phyloP scores from a whole-genome alignment of 1,140 invertebrate genomes.

The Diuraphis noxia region DNA sequence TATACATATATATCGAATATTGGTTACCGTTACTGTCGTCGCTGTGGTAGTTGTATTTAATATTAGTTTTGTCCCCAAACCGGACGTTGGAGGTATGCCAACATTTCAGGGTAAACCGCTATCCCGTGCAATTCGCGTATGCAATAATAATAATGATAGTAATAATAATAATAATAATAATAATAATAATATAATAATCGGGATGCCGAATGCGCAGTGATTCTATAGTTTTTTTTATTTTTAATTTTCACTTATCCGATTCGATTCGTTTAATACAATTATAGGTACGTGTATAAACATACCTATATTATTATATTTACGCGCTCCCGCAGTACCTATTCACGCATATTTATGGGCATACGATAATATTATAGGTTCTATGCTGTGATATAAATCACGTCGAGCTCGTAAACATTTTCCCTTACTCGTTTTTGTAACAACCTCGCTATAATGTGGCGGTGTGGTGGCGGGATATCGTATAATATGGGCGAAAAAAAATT shows the following conservation, averaged over 20 bases:
- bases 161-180: not conserved
- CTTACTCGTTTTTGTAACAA: not conserved
- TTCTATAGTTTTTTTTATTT: not conserved
- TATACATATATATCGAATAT: not conserved
- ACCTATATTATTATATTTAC: not conserved
- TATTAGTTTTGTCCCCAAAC: not conserved
- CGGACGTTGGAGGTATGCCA: not conserved
- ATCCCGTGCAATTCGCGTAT: not conserved
- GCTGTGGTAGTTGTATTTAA: not conserved
- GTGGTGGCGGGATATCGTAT: too few species aligned
- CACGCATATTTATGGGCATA: not conserved
- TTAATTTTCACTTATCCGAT: not conserved
- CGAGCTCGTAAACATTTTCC: not conserved
- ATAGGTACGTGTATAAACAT: not conserved
- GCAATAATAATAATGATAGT: not conserved
- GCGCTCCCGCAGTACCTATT: too few species aligned
- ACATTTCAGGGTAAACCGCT: not conserved
- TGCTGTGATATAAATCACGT: not conserved
- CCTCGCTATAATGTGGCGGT: too few species aligned
- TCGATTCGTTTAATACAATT: constrained; percentile 1
- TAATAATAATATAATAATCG: not conserved
- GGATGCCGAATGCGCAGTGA: not conserved
- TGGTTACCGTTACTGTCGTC: not conserved
- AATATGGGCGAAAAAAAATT: constrained; percentile 24
- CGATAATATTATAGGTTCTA: not conserved